phyloP scores from a whole-genome alignment of 2,888 invertebrate species.

The Tridacna gigas region DNA sequence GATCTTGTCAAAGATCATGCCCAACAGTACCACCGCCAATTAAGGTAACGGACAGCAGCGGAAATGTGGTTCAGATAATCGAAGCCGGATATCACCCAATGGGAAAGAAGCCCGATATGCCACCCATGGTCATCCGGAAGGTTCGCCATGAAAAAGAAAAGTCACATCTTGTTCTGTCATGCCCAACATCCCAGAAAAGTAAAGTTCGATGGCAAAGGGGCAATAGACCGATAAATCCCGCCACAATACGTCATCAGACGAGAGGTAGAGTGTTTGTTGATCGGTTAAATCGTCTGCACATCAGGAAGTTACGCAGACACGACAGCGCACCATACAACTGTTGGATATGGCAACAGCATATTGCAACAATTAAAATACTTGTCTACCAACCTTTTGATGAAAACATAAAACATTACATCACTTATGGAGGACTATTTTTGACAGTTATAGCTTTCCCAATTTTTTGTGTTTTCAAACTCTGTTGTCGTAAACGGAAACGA shows the following conservation, averaged over 20 bases:
- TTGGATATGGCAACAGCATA: constrained; percentile 88
- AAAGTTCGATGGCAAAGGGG: constrained; percentile 80
- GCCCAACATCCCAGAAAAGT: constrained; percentile 68
- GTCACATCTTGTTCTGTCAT: constrained; percentile 73
- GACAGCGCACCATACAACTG: constrained; percentile 87
- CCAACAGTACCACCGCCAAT: constrained; percentile 70
- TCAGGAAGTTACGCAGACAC: constrained; percentile 86
- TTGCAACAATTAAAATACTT: constrained; percentile 88
- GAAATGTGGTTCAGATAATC: constrained; percentile 87
- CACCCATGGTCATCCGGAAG: constrained; percentile 73
- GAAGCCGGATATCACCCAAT: constrained; percentile 83
- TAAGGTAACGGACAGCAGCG: constrained; percentile 86
- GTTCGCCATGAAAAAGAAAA: constrained; percentile 75
- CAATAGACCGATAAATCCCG: constrained; percentile 85
- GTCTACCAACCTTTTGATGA: constrained; percentile 86
- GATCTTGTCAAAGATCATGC: constrained; percentile 68
- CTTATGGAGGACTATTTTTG: constrained; percentile 71
- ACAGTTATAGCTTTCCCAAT: constrained; percentile 67
- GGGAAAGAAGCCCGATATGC: constrained; percentile 67
- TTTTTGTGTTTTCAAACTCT: constrained; percentile 65
- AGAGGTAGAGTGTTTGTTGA: constrained; percentile 87
- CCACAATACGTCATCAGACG: constrained; percentile 86
- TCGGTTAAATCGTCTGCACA: constrained; percentile 87
- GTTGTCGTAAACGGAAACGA: constrained; percentile 45
- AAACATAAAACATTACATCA: constrained; percentile 73